phyloP scores from a whole-genome alignment of 2,113 vertebrate genomes.

The Hypocryptadius cinnamomeus region DNA sequence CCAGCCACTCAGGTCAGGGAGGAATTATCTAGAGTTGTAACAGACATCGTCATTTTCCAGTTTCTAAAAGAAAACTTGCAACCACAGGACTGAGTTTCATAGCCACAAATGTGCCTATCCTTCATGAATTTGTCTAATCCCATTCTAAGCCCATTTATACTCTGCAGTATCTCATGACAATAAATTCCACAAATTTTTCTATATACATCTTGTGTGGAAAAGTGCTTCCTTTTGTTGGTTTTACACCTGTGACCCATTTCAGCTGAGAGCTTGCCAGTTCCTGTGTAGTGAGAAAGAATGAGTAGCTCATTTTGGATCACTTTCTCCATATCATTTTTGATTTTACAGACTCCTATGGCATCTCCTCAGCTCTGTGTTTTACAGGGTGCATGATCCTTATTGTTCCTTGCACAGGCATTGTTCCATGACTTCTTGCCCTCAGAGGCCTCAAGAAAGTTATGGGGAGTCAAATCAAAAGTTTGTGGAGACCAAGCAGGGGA shows the following conservation, averaged over 20 bases:
- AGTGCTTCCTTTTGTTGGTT: conserved; percentile 22
- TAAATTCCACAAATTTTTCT: background rate
- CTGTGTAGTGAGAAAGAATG: background rate
- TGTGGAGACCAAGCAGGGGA: background rate
- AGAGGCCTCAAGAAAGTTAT: background rate
- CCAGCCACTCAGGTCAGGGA: background rate
- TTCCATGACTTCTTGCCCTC: background rate
- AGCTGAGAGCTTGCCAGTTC: background rate
- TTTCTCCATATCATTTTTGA: background rate
- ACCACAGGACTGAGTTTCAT: background rate
- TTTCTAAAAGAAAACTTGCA: conserved; percentile 26
- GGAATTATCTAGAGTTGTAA: background rate
- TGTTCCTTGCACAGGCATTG: background rate
- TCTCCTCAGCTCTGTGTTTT: background rate
- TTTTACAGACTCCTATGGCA: background rate
- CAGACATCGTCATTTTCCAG: background rate
- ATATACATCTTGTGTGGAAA: background rate
- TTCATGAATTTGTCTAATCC: conserved; percentile 26
- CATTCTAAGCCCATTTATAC: conserved; percentile 2
- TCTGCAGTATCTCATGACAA: background rate
- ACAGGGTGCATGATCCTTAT: background rate
- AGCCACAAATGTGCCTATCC: background rate
- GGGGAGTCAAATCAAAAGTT: background rate
- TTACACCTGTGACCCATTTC: conserved; percentile 29
- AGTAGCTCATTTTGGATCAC: background rate